These are phyloP conservation scores for Centropyge bicolor DNA, from an alignment of 2,797 vertebrate species.

Conservation along the genomic window DNA sequence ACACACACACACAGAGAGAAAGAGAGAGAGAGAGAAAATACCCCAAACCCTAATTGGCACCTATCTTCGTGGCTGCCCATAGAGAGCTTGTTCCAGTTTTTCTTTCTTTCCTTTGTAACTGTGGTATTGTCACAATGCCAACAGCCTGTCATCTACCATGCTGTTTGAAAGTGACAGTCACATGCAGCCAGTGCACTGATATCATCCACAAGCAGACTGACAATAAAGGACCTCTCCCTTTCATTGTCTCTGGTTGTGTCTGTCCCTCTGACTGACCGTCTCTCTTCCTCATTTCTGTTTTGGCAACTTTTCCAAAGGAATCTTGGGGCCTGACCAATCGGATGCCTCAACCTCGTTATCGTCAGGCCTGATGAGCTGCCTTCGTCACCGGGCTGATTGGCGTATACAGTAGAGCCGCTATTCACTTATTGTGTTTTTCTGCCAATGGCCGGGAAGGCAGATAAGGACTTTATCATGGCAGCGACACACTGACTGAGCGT, in stretches of 20 bases:
- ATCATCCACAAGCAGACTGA: slow-evolving; percentile 70
- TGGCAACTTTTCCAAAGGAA: slow-evolving; percentile 64
- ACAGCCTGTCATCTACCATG: slow-evolving; percentile 72
- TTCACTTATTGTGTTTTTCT: slow-evolving; percentile 62
- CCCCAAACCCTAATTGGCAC: slow-evolving; percentile 42
- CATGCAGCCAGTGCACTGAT: slow-evolving; percentile 56
- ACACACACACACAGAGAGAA: slow-evolving; percentile 12
- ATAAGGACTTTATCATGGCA: slow-evolving; percentile 70
- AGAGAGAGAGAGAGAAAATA: slow-evolving; percentile 10
- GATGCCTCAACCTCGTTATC: slow-evolving; percentile 66
- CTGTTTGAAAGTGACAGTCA: slow-evolving; percentile 73
- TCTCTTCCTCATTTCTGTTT: slow-evolving; percentile 48
- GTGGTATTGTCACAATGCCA: slow-evolving; percentile 62
- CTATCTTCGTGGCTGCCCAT: slow-evolving; percentile 43
- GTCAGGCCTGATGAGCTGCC: slow-evolving; percentile 42
- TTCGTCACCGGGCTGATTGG: slow-evolving; percentile 53
- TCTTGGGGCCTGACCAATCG: slow-evolving; percentile 59
- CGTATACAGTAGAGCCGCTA: slow-evolving; percentile 24
- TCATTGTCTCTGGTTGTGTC: slow-evolving; percentile 30
- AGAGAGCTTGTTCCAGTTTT: slow-evolving; percentile 65
- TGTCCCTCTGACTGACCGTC: slow-evolving; percentile 31
- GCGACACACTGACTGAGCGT: slow-evolving; percentile 44
- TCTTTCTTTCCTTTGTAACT: slow-evolving; percentile 67
- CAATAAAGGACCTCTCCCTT: slow-evolving; percentile 50
- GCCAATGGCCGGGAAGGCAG: slow-evolving; percentile 54